These are phyloP conservation scores for Hemibagrus guttatus DNA, from an alignment of 2,797 vertebrate species.

Conservation along the genomic window DNA sequence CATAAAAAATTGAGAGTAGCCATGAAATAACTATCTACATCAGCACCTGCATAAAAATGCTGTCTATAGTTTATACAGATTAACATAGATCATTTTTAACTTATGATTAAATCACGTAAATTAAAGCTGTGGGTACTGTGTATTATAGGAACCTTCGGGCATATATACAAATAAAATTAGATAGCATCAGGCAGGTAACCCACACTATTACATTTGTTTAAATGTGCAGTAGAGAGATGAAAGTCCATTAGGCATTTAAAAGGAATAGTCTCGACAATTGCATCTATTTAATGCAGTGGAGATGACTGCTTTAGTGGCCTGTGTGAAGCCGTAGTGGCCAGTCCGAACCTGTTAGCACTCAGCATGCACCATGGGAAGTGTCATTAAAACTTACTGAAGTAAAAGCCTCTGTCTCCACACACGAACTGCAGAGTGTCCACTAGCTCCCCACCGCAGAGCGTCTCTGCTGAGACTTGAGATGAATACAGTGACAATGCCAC, in stretches of 20 bases:
- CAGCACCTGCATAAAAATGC: background rate
- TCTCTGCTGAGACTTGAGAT: slow-evolving; percentile 79
- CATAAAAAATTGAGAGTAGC: background rate
- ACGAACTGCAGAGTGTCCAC: slow-evolving; percentile 89
- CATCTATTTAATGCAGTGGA: background rate
- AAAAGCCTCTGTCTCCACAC: slow-evolving; percentile 86
- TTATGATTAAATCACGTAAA: background rate
- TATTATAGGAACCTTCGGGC: background rate
- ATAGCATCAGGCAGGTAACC: background rate
- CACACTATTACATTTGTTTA: background rate
- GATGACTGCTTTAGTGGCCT: background rate
- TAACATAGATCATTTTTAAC: background rate
- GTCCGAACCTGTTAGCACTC: slow-evolving; percentile 16
- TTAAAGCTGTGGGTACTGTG: background rate
- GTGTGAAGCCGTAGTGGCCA: background rate
- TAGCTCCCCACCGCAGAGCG: slow-evolving; percentile 85
- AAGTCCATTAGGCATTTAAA: slow-evolving; percentile 11
- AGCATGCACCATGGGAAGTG: slow-evolving; percentile 5
- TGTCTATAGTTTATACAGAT: background rate
- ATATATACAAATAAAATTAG: background rate
- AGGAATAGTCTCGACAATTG: background rate
- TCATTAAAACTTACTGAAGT: slow-evolving; percentile 81
- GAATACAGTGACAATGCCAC: slow-evolving; percentile 78
- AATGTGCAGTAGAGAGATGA: background rate
- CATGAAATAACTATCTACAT: background rate